A percentile compares a stretch with the other conserved stretches of the same genome.
Conservation (phyloP, 2,113 vertebrate genomes). For the Nanorana parkeri region DNA sequence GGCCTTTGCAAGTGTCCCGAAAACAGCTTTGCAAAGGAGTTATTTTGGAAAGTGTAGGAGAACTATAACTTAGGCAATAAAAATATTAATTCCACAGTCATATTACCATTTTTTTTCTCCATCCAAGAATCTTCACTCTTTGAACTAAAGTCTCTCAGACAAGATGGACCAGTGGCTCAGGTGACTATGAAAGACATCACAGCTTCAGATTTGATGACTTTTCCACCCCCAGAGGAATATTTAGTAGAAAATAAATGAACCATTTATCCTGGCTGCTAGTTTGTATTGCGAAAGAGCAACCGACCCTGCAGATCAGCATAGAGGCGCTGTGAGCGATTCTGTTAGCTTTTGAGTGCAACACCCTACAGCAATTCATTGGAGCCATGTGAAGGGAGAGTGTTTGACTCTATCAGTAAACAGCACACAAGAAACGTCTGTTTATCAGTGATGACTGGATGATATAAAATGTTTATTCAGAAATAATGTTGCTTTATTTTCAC, state of each 20-base stretch:
- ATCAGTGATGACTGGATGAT: conserved; percentile 56
- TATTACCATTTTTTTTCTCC: conserved; percentile 2
- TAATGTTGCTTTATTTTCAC: conserved; percentile 48
- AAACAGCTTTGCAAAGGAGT: no score
- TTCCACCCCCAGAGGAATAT: conserved; percentile 45
- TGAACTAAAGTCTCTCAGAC: conserved; percentile 1
- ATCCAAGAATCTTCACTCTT: conserved; percentile 23
- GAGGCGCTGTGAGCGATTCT: conserved; percentile 51
- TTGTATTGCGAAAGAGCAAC: conserved; percentile 55
- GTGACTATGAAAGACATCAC: conserved; percentile 14
- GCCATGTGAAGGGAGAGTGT: conserved; percentile 48
- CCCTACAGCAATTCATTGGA: conserved; percentile 56
- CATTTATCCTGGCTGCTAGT: conserved; percentile 51
- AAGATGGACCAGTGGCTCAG: conserved; percentile 21
- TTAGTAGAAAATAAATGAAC: conserved; percentile 48
- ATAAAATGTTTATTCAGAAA: conserved; percentile 59
- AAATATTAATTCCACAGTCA: background rate
- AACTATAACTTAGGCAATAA: no score
- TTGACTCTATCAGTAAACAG: conserved; percentile 56
- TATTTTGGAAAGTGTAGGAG: no score
- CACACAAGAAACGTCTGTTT: conserved; percentile 55
- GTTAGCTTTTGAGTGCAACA: conserved; percentile 54
- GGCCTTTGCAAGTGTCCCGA: no score
- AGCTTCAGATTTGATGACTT: conserved; percentile 44
- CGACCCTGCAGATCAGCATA: conserved; percentile 47